Base-by-base conservation (phyloP, 1,140 invertebrate genomes). In the Uloborus diversus region DNA sequence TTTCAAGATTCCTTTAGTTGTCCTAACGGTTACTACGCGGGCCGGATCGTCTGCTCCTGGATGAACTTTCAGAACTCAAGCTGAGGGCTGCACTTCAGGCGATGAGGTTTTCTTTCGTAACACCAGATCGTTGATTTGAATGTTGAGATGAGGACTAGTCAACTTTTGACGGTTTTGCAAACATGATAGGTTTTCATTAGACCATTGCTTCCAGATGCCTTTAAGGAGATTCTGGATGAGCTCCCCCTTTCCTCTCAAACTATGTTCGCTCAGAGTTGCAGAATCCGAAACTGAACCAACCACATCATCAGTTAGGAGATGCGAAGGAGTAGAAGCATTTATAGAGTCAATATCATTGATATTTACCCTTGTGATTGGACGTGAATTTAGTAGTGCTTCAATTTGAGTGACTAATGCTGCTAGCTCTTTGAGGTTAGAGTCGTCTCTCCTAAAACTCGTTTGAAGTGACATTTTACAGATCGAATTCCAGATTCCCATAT, bases 311-410 rank as follows among this genome's bases (percentile, higher is more conserved):
- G 81, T 51, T 23, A 82, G 35, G 33, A 84, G 82, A 71, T 82
- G 64, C 14, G 83, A 70, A 33, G 84, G 84, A 11, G 85, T 86
- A 37, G 86, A 65, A 13, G 82, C 79, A n/a, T 80, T 64, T 4
- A 84, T 59, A 80, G 86, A 84, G 14, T 84, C 83, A 2, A 84
- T 84, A 73, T 86, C 84, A 3, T 62, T 27, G 51, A 83, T 83
- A 14, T 85, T 78, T 9, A 83, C 79, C 9, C 35, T 80, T 3
- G 86, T 33, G 1, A 84, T 84, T n/a, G 82, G 75, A 85, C 85
- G 82, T 86, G 85, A 13, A 86, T 82, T 82, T 85, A 81, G 37
- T n/a, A n/a, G n/a, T n/a, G n/a, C n/a, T n/a, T n/a, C n/a, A n/a
- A n/a, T n/a, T n/a, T n/a, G n/a, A n/a, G 42, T 53, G 23, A 86